Evolutionary conservation across 64 coral and sea anemone species (phyloP), one percentile per base, ranked within the genome.

Genomic region (Dendronephthya gigantea): DNA sequence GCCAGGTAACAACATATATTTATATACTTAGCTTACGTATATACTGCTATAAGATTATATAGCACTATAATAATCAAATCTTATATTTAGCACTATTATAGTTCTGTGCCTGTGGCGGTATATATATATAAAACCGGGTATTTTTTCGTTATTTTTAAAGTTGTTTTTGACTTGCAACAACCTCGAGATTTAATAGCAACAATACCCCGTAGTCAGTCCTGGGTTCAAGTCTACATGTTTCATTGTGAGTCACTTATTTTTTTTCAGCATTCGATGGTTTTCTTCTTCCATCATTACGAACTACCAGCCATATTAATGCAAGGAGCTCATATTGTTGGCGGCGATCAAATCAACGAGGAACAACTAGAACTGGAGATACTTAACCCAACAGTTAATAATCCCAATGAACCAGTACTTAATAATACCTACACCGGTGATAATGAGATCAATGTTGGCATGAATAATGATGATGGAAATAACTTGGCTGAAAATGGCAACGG

Each of bases 281-380:
- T 93, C 75, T 97, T 97, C 50, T 93, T 97, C 84, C 94, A 97
- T 85, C 94, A 91, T 45, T 97, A 97, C 49, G 94, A 97, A 86
- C 90, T 97, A n/a, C 94, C 94, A 85, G 91, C 85, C 1, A 97
- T 97, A 38, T 79, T 93, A 12, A 93, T 76, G 31, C 88, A 86
- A 22, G 84, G 81, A 28, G 83, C 93, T 40, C 94, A 89, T 40
- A 49, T 92, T 34, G 92, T 91, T 16, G 91, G 91, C 7, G 94
- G 93, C 22, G 91, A 90, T 17, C 91, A 93, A 49, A 69, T 93
- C 28, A 41, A 93, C 37, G 94, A 79, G 15, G 72, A 19, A 34
- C 72, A 79, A 16, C 36, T 79, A 79, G 72, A 79, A 16, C 36
- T 79, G 36, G 72, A 79, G 15, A 12, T 79, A 17, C 2, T 79